These are phyloP conservation scores for Dendrophyllia cribrosa DNA, from an alignment of 64 coral and sea anemone genomes.

Conservation along the genomic window DNA sequence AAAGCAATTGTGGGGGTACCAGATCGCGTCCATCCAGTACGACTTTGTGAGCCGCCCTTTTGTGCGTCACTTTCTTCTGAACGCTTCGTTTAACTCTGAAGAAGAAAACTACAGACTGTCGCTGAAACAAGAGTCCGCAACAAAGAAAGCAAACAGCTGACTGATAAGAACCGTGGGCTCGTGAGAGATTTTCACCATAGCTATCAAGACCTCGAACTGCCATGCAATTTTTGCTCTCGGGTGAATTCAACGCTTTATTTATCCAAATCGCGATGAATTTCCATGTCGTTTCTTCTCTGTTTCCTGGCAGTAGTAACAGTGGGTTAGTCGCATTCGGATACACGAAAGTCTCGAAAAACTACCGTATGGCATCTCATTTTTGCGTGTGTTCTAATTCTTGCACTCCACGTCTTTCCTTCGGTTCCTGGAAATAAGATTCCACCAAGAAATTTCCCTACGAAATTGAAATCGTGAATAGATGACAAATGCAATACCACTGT, in stretches of 20 bases:
- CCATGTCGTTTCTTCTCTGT: neutral
- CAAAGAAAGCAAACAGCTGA: slow-evolving; percentile 38
- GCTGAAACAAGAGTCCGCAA: slow-evolving; percentile 72
- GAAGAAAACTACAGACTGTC: slow-evolving; percentile 96
- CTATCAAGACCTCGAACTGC: neutral
- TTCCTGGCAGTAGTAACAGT: neutral
- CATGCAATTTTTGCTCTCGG: neutral
- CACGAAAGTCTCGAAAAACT: too few relatives aligned
- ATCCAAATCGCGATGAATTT: neutral
- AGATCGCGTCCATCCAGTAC: slow-evolving; percentile 84
- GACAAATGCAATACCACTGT: too few relatives aligned
- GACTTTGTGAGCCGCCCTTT: slow-evolving; percentile 75
- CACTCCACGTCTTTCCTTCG: too few relatives aligned
- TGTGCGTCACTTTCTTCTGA: slow-evolving; percentile 76
- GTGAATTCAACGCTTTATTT: neutral
- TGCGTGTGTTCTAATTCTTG: too few relatives aligned
- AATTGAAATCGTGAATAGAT: too few relatives aligned
- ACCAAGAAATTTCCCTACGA: too few relatives aligned
- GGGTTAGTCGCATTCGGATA: too few relatives aligned
- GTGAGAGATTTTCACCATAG: neutral
- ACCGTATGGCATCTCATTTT: too few relatives aligned
- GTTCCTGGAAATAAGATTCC: too few relatives aligned
- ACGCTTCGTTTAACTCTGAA: slow-evolving; percentile 85
- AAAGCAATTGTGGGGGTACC: slow-evolving; percentile 74
- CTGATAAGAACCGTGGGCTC: neutral